A percentile compares a stretch with the other conserved stretches of the same genome.
Conservation (phyloP, 2,113 vertebrate species). For the Mola mola region DNA sequence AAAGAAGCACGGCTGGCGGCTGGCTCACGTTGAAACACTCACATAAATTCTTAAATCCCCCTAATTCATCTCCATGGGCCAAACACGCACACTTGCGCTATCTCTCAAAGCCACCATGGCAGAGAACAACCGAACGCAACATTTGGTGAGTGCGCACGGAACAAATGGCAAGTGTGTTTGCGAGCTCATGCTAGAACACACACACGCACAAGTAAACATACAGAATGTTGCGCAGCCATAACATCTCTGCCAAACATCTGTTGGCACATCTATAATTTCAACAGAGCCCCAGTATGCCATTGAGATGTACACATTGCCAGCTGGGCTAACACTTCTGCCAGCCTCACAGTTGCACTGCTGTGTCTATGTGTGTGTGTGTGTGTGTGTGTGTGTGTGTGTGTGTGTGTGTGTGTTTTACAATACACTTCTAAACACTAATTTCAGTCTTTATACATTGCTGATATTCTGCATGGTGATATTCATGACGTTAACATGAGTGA, state of each 20-base stretch:
- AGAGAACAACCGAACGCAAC: conserved; percentile 21
- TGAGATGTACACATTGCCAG: conserved; percentile 68
- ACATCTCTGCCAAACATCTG: conserved; percentile 74
- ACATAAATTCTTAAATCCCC: conserved; percentile 63
- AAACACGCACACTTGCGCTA: neutral
- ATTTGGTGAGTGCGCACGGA: conserved; percentile 25
- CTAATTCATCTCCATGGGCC: conserved; percentile 48
- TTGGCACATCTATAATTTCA: conserved; percentile 75
- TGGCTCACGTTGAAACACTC: conserved; percentile 59
- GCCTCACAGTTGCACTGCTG: conserved; percentile 63
- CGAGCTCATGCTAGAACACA: conserved; percentile 14
- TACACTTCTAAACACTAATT: no score
- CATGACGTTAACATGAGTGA: no score
- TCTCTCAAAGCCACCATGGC: neutral
- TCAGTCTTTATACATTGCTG: no score
- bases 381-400: conserved; percentile 34
- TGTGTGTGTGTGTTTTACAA: conserved; percentile 28
- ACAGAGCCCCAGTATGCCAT: conserved; percentile 60
- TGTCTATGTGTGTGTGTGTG: conserved; percentile 17
- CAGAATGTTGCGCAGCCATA: conserved; percentile 47
- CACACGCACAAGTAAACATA: conserved; percentile 48
- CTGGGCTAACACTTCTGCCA: conserved; percentile 65
- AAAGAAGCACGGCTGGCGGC: conserved; percentile 57
- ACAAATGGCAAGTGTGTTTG: conserved; percentile 26
- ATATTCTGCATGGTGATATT: no score